Evolutionary conservation across 2,888 invertebrate species (phyloP), one percentile per base, ranked within the genome.

Genomic region (Dinocampus coccinellae): DNA sequence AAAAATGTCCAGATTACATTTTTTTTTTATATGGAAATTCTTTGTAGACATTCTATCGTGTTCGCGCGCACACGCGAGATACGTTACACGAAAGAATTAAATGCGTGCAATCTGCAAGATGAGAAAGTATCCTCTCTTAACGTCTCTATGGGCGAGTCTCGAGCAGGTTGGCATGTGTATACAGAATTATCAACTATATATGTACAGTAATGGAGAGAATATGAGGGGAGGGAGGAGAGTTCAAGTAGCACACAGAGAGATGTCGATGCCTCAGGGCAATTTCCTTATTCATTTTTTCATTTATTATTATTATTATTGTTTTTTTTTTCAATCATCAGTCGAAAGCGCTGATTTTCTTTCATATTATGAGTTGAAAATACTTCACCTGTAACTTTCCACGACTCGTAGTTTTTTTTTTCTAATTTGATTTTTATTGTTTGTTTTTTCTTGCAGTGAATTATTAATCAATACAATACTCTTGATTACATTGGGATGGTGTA

Each of bases 401-500:
- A 2, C 9, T 26, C 9, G 24, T 24, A 11, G 2, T 3, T 34
- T 3, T 16, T 33, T 33, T 10, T 0, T 34, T 3, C n/a, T n/a
- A 22, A 22, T n/a, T 24, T 24, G 13, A 24, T n/a, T 11, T 24
- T 13, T 39, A 22, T 29, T 20, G n/a, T 64, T 53, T 34, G 33
- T 34, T 55, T 29, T 57, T 39, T 10, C 2, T 39, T 60, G 2
- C 52, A 68, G 60, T 22, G 20, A 9, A 26, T 29, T 11, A 33
- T 29, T 13, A 39, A 22, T 36, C 36, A 36, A 24, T 29, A 39
- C 16, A 22, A 36, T 77, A 16, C 52, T 79, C 29, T 65, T 78
- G 53, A 69, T 80, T n/a, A 70, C 73, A 36, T 62, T 78, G 29
- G 74, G 69, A 33, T 72, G 73, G 62, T 76, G 73, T 53, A 71